Percentiles rank a stretch among this genome's conserved stretches.
Evolutionary conservation across 2,113 vertebrate species (phyloP).

Genomic region (Rhabdomys dilectus): DNA sequence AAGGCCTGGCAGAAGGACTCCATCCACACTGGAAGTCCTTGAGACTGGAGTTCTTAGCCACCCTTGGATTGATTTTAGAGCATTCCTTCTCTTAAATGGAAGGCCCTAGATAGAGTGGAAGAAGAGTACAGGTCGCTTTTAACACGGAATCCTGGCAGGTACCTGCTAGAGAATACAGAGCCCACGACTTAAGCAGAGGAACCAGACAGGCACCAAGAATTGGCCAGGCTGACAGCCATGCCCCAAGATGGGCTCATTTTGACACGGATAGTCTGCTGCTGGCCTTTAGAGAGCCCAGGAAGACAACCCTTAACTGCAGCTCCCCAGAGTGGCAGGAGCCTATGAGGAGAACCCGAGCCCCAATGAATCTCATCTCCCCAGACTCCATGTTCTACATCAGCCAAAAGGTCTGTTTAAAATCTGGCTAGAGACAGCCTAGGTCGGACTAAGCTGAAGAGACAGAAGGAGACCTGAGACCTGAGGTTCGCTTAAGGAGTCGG

Average conservation of each 20-base stretch:
- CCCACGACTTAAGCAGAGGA: neutral
- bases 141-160: neutral
- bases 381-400: neutral
- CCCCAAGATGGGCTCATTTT: neutral
- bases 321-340: neutral
- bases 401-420: conserved; percentile 50
- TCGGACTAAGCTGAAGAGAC: conserved; percentile 67
- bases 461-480: conserved; percentile 68
- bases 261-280: neutral
- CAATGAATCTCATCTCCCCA: neutral
- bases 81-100: conserved; percentile 25
- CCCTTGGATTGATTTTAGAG: neutral
- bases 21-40: neutral
- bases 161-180: neutral
- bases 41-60: neutral
- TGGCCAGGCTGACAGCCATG: neutral
- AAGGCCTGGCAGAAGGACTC: neutral
- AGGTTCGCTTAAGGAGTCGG: conserved; percentile 60
- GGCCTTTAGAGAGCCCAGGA: neutral
- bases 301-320: neutral
- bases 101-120: neutral
- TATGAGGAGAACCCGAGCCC: too few relatives aligned
- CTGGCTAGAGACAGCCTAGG: conserved; percentile 58
- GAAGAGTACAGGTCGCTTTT: neutral
- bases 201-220: neutral